Conservation (phyloP, 2,888 invertebrate species). For the Aleiodes alternator region DNA sequence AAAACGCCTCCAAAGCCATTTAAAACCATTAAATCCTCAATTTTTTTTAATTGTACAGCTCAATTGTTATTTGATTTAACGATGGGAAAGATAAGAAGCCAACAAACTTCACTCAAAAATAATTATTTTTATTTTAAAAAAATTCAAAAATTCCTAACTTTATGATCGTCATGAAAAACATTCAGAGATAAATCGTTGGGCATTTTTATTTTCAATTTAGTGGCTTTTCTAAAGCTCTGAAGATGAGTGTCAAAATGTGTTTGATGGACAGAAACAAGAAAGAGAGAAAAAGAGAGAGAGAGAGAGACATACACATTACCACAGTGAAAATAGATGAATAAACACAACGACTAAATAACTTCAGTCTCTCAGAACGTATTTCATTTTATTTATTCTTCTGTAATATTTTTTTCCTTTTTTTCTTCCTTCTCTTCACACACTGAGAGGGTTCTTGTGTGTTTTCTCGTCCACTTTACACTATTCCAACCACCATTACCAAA, state of each 20-base stretch:
- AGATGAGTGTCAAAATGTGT: conserved; percentile 29
- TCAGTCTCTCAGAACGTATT: background rate
- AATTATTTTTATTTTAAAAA: no score
- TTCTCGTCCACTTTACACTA: conserved; percentile 43
- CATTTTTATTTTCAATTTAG: conserved; percentile 7
- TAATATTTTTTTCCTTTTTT: conserved; percentile 4
- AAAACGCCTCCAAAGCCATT: no score
- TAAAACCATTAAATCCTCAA: no score
- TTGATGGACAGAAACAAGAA: conserved; percentile 19
- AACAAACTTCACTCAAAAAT: no score
- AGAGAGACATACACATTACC: background rate
- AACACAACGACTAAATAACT: conserved; percentile 38
- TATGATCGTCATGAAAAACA: background rate
- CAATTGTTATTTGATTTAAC: no score
- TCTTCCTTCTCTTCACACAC: background rate
- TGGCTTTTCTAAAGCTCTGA: conserved; percentile 4
- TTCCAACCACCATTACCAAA: conserved; percentile 33
- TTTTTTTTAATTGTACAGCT: no score
- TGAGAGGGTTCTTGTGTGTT: conserved; percentile 38
- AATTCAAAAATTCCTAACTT: background rate
- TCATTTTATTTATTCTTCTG: conserved; percentile 6
- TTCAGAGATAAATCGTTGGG: background rate
- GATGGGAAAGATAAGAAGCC: no score
- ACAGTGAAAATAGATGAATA: conserved; percentile 38
- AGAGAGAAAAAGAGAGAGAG: background rate